Evolutionary conservation across 2,797 vertebrate genomes (phyloP).

Genomic region (Stomatorhinus walkeri): DNA sequence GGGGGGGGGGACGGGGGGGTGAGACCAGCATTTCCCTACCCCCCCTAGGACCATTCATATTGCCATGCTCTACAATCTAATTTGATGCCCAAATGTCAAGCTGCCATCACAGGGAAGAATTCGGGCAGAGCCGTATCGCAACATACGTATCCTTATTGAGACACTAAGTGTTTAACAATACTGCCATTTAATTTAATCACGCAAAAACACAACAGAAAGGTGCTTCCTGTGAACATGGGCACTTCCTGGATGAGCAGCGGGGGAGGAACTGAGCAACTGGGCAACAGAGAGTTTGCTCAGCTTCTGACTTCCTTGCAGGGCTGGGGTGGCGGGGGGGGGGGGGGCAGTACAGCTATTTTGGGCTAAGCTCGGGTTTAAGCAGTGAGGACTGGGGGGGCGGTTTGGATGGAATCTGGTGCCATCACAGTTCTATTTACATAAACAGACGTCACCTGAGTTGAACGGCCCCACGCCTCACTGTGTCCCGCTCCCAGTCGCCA

Average conservation of each 20-base stretch:
- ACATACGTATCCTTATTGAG: not conserved
- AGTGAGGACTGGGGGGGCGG: slow-evolving; percentile 43
- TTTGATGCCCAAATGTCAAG: not conserved
- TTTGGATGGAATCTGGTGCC: slow-evolving; percentile 33
- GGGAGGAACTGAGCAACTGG: slow-evolving; percentile 23
- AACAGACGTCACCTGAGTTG: slow-evolving; percentile 40
- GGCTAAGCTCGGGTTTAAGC: slow-evolving; percentile 30
- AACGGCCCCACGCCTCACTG: slow-evolving; percentile 20
- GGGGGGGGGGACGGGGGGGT: not conserved
- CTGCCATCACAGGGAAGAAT: slow-evolving; percentile 10
- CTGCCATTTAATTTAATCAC: not conserved
- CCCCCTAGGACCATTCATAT: not conserved
- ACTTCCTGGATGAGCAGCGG: slow-evolving; percentile 20
- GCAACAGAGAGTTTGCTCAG: slow-evolving; percentile 19
- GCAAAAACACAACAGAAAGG: slow-evolving; percentile 7
- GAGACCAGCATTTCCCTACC: not conserved
- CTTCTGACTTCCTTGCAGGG: slow-evolving; percentile 14
- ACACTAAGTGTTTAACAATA: not conserved
- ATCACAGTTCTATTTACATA: slow-evolving; percentile 60
- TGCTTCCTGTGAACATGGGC: not conserved
- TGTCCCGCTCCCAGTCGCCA: not conserved
- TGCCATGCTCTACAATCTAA: not conserved
- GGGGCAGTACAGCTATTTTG: slow-evolving; percentile 37
- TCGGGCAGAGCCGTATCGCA: not conserved
- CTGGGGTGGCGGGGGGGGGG: not conserved